Evolutionary conservation across 2,113 vertebrate species (phyloP).

Genomic region (Oncorhynchus nerka): DNA sequence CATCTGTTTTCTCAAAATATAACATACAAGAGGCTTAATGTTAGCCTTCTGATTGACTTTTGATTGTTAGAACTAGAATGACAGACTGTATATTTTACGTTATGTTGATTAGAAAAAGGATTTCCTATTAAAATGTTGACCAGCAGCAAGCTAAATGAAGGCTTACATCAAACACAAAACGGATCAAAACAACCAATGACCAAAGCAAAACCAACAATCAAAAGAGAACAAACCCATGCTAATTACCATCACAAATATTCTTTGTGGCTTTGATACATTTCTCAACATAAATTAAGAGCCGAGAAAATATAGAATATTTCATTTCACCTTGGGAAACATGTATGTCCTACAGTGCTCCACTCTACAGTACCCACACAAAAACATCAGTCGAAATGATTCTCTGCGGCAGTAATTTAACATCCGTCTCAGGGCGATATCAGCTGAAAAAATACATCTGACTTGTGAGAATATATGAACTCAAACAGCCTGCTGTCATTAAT

Average conservation of each 20-base stretch:
- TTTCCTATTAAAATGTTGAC: not conserved
- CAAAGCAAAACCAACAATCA: not conserved
- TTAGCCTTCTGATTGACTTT: not conserved
- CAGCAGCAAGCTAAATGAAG: not conserved
- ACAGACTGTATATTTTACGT: not conserved
- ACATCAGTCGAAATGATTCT: slow-evolving; percentile 31
- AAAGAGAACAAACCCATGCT: not conserved
- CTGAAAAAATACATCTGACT: slow-evolving; percentile 41
- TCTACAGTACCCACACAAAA: slow-evolving; percentile 14
- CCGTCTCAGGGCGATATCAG: slow-evolving; percentile 52
- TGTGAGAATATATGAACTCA: slow-evolving; percentile 51
- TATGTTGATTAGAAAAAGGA: not conserved
- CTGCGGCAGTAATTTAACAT: slow-evolving; percentile 49
- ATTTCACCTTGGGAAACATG: not conserved
- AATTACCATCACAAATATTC: not conserved
- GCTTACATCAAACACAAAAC: not conserved
- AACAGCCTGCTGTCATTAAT: slow-evolving; percentile 58
- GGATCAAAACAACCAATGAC: not conserved
- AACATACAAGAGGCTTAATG: not conserved
- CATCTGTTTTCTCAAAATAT: not conserved
- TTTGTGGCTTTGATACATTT: not conserved
- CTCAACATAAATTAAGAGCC: not conserved
- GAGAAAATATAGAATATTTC: not conserved
- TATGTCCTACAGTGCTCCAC: slow-evolving; percentile 5
- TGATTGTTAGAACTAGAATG: not conserved